Evolutionary conservation across 2,888 invertebrate species (phyloP).

Genomic region (Pristionchus entomophagus): DNA sequence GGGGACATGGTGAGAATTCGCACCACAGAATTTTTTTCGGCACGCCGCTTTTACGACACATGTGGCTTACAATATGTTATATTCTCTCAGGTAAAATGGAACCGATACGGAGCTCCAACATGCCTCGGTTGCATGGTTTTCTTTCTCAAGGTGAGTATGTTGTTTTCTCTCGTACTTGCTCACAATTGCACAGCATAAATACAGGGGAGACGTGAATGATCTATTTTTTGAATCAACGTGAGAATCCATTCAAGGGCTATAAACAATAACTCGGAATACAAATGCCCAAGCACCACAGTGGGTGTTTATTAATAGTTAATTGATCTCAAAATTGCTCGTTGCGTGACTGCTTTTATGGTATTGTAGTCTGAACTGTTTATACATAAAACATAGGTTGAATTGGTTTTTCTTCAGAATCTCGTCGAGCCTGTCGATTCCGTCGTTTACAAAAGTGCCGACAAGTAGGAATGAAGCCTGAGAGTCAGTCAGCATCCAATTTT

Average conservation of each 20-base stretch:
- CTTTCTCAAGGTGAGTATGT: slow-evolving; percentile 37
- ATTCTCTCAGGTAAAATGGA: slow-evolving; percentile 34
- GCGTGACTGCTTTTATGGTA: too few species aligned
- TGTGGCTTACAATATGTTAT: too few species aligned
- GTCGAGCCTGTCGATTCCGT: slow-evolving; percentile 36
- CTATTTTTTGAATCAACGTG: too few species aligned
- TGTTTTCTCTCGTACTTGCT: too few species aligned
- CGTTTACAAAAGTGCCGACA: slow-evolving; percentile 32
- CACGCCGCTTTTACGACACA: too few species aligned
- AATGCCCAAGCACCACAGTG: slow-evolving; percentile 41
- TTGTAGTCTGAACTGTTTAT: too few species aligned
- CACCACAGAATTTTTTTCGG: too few species aligned
- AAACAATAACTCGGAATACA: slow-evolving; percentile 20
- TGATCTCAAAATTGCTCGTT: too few species aligned
- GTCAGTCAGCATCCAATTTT: not conserved
- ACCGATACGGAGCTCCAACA: slow-evolving; percentile 45
- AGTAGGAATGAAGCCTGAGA: slow-evolving; percentile 43
- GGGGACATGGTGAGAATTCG: too few species aligned
- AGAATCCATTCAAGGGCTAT: slow-evolving; percentile 32
- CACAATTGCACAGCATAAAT: too few species aligned
- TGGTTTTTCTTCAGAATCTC: slow-evolving; percentile 27
- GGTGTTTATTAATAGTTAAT: too few species aligned
- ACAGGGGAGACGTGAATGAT: too few species aligned
- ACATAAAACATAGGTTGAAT: not conserved
- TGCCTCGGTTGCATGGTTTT: slow-evolving; percentile 49